Percentiles rank a stretch among this genome's conserved stretches.
These are phyloP conservation scores for Podargus strigoides DNA, from an alignment of 2,797 vertebrate species.

Conservation along the genomic window DNA sequence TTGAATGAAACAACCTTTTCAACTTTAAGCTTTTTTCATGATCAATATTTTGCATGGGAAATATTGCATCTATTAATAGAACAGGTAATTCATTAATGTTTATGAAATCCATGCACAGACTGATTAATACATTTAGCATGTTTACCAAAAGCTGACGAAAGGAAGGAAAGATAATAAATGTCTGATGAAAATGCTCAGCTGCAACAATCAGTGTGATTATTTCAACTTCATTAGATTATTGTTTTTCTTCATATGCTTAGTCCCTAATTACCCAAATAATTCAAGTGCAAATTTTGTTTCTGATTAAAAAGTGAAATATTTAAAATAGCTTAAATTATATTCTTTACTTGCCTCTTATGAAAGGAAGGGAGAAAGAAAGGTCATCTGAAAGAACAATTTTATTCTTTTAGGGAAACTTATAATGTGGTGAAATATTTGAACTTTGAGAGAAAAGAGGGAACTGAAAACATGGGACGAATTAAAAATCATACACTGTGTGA, in stretches of 20 bases:
- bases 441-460: not conserved
- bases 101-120: slow-evolving; percentile 13
- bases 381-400: not conserved
- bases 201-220: slow-evolving; percentile 17
- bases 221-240: slow-evolving; percentile 35
- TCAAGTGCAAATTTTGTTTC: not conserved
- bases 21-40: not conserved
- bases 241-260: not conserved
- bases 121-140: slow-evolving; percentile 47
- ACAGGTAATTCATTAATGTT: slow-evolving; percentile 23
- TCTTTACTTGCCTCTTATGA: not conserved
- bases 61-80: slow-evolving; percentile 49
- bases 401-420: not conserved
- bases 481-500: not conserved
- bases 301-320: slow-evolving; percentile 7
- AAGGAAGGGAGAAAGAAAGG: not conserved
- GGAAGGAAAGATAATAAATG: slow-evolving; percentile 7
- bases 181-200: slow-evolving; percentile 28
- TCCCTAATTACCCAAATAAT: slow-evolving; percentile 1
- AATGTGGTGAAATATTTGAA: not conserved
- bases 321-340: not conserved
- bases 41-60: slow-evolving; percentile 12
- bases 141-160: slow-evolving; percentile 32
- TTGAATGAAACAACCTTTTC: slow-evolving; percentile 17
- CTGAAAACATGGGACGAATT: not conserved